Evolutionary conservation across 2,888 invertebrate genomes (phyloP), one percentile per base, ranked within the genome.

Genomic region (Athripsodes cinereus): DNA sequence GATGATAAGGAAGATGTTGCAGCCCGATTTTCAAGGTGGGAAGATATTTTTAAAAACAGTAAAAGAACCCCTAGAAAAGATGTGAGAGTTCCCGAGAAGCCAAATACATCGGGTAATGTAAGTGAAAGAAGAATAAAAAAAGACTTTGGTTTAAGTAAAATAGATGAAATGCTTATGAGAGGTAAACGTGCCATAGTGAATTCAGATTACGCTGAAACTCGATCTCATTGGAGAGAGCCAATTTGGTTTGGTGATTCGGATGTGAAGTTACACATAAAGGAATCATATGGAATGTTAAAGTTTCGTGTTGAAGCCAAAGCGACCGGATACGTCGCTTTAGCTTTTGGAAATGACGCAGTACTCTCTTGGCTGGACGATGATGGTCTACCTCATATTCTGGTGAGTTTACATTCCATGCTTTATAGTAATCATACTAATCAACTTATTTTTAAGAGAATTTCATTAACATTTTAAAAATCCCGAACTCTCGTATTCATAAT

Each of bases 261-360:
- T 18, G 59, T 63, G 10, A 61, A 61, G 2, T 55, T 63, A n/a
- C 57, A 57, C 21, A 55, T 61, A 57, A 56, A 55, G 34, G 47
- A 50, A 2, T 21, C 49, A 21, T 61, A 49, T 11, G 51, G 50
- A 13, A 52, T 26, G 26, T 49, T 46, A 3, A 57, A 61, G 34
- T 57, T 63, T 54, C 56, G 59, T 21, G 63, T 55, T 13, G 63
- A 63, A 44, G 63, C 61, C 26, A 53, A 54, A 8, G 59, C 61
- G 21, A 48, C 54, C 18, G 63, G 63, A 21, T 57, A 63, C 49
- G 57, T 63, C 18, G 63, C 54, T 19, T 44, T 63, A 22, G 57
- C 63, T 3, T 35, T 63, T 2, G 63, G 58, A 8, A 48, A 57
- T 16, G 63, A 63, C 51, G 63, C 63, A 2, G 57, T 63, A n/a